Percentiles rank a stretch among this genome's conserved stretches.
These are phyloP conservation scores for Lasioglossum oenotherae DNA, from an alignment of 2,888 invertebrate species.

Conservation along the genomic window DNA sequence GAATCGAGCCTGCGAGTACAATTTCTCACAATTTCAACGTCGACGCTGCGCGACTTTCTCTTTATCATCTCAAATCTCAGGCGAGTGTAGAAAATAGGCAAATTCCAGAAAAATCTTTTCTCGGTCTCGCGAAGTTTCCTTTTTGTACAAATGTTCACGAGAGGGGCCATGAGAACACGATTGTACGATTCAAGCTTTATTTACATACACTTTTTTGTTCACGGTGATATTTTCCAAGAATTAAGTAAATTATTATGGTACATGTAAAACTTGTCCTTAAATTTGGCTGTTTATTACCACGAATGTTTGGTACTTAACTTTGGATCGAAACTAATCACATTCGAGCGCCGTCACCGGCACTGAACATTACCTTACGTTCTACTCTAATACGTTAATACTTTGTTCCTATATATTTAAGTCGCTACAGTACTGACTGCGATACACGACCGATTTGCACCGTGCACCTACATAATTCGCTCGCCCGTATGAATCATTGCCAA, in stretches of 20 bases:
- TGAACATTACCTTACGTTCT: conserved; percentile 36
- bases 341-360: conserved; percentile 32
- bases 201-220: conserved; percentile 77
- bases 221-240: conserved; percentile 79
- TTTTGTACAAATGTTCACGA: neutral
- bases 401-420: conserved; percentile 53
- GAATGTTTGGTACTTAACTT: conserved; percentile 77
- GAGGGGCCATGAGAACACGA: neutral
- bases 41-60: neutral
- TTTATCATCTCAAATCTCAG: neutral
- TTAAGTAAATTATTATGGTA: conserved; percentile 77
- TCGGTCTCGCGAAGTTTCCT: neutral
- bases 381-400: conserved; percentile 63
- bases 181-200: conserved; percentile 78
- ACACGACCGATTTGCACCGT: conserved; percentile 22
- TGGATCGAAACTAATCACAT: conserved; percentile 63
- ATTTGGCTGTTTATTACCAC: conserved; percentile 79
- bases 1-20: conserved; percentile 36
- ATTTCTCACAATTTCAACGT: conserved; percentile 5
- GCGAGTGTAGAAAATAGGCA: neutral
- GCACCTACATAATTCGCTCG: conserved; percentile 17
- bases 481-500: neutral
- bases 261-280: conserved; percentile 80
- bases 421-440: conserved; percentile 34
- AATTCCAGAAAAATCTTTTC: neutral